Conservation (phyloP, 1,140 invertebrate genomes). For the Drosophila pallidifrons region DNA sequence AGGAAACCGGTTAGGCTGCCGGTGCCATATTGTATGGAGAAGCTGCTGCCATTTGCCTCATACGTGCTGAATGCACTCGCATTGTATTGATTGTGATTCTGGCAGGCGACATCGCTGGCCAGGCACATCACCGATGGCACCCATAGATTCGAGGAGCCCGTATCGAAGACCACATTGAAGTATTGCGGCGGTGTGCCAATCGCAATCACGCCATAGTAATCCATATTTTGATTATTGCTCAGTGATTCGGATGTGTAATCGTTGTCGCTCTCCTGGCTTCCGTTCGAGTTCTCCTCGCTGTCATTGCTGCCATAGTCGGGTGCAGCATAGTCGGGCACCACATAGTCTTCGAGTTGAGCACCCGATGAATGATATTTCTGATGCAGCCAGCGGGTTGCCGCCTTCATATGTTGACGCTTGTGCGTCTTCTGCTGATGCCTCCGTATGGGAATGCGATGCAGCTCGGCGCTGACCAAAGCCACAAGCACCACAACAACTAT, state of each 20-base stretch:
- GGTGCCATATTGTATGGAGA: constrained; percentile 73
- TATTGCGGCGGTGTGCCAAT: constrained; percentile 96
- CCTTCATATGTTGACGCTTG: constrained; percentile 28
- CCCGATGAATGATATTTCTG: constrained; percentile 54
- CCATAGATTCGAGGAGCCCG: constrained; percentile 74
- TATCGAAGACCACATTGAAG: constrained; percentile 76
- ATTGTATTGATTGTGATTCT: constrained; percentile 71
- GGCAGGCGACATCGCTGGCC: constrained; percentile 62
- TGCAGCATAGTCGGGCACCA: constrained; percentile 34
- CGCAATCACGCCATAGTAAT: constrained; percentile 90
- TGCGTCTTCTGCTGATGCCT: constrained; percentile 45
- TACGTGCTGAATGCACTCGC: constrained; percentile 68
- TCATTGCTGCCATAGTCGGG: constrained; percentile 30
- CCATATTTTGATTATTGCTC: constrained; percentile 67
- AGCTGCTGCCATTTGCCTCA: constrained; percentile 55
- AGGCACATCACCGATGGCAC: constrained; percentile 67
- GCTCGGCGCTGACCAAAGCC: constrained; percentile 56
- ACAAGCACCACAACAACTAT: constrained; percentile 51
- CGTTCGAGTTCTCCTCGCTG: constrained; percentile 22
- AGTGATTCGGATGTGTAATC: constrained; percentile 56
- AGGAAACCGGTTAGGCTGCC: constrained; percentile 65
- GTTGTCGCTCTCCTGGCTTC: constrained; percentile 27
- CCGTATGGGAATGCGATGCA: constrained; percentile 63
- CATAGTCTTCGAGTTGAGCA: background rate
- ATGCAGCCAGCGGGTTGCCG: constrained; percentile 48